Percentiles rank a stretch among this genome's conserved stretches.
Evolutionary conservation across 1,140 invertebrate genomes (phyloP).

Genomic region (Microplitis demolitor): DNA sequence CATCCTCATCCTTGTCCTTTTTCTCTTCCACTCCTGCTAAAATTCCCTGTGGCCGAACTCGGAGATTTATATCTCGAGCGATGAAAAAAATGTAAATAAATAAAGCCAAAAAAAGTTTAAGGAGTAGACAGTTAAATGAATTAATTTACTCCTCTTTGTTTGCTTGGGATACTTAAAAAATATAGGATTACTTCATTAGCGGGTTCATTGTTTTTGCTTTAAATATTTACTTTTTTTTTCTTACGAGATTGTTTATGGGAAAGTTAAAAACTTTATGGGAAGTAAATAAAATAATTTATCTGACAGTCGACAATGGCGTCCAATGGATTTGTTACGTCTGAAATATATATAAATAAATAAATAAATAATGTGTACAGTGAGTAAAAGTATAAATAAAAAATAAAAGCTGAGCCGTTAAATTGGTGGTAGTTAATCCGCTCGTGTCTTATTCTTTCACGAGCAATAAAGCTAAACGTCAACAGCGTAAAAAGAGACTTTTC

Average conservation of each 20-base stretch:
- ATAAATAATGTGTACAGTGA: background rate
- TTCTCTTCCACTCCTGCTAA: background rate
- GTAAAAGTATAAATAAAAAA: too few species aligned
- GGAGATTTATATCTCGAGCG: background rate
- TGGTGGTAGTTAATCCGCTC: slow-evolving; percentile 9
- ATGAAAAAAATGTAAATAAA: slow-evolving; percentile 10
- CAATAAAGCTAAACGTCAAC: too few species aligned
- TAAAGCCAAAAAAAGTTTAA: background rate
- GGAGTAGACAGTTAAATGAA: slow-evolving; percentile 16
- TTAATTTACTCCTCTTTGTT: slow-evolving; percentile 23
- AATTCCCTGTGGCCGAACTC: slow-evolving; percentile 7
- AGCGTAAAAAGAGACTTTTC: slow-evolving; percentile 14
- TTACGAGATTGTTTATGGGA: too few species aligned
- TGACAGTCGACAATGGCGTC: background rate
- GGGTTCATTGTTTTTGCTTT: background rate
- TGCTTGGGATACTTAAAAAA: background rate
- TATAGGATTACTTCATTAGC: slow-evolving; percentile 25
- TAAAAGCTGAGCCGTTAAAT: background rate
- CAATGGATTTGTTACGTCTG: slow-evolving; percentile 10
- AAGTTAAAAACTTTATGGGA: too few species aligned
- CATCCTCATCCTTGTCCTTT: background rate
- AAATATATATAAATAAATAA: background rate
- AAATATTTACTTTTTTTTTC: background rate
- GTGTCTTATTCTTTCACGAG: background rate
- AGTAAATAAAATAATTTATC: background rate